These are phyloP conservation scores for Pedicia rivosa DNA, from an alignment of 2,888 invertebrate species.

Conservation along the genomic window DNA sequence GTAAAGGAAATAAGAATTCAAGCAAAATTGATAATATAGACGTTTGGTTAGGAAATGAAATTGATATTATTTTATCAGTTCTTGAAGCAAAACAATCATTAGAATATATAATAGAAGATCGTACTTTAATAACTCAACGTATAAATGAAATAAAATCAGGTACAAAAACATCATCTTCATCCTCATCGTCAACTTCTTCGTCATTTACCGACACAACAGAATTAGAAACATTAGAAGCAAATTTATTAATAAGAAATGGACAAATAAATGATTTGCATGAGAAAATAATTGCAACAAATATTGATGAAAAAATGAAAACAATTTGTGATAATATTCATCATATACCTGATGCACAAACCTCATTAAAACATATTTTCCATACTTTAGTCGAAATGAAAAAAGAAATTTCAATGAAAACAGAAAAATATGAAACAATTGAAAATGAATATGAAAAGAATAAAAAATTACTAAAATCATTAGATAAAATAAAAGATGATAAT, in stretches of 20 bases:
- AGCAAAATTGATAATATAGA: slow-evolving; percentile 36
- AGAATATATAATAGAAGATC: slow-evolving; percentile 57
- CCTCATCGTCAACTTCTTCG: no score
- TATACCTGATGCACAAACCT: no score
- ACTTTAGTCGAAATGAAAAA: no score
- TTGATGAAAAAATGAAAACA: slow-evolving; percentile 49
- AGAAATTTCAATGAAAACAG: no score
- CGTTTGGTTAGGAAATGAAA: slow-evolving; percentile 55
- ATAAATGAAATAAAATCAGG: slow-evolving; percentile 8
- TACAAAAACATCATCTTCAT: no score
- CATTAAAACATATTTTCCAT: no score
- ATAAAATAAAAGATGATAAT: no score
- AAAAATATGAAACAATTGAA: no score
- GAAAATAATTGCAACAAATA: slow-evolving; percentile 61
- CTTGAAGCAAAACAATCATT: slow-evolving; percentile 64
- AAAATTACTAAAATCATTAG: no score
- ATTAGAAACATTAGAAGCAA: slow-evolving; percentile 20
- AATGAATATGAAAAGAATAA: no score
- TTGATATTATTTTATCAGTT: slow-evolving; percentile 61
- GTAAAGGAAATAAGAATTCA: slow-evolving; percentile 15
- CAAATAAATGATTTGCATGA: slow-evolving; percentile 68
- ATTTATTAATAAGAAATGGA: slow-evolving; percentile 31
- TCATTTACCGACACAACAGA: slow-evolving; percentile 10
- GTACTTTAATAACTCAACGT: slow-evolving; percentile 32
- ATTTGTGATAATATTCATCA: no score